phyloP scores from a whole-genome alignment of 2,888 invertebrate species.

The Brenthis hecate region DNA sequence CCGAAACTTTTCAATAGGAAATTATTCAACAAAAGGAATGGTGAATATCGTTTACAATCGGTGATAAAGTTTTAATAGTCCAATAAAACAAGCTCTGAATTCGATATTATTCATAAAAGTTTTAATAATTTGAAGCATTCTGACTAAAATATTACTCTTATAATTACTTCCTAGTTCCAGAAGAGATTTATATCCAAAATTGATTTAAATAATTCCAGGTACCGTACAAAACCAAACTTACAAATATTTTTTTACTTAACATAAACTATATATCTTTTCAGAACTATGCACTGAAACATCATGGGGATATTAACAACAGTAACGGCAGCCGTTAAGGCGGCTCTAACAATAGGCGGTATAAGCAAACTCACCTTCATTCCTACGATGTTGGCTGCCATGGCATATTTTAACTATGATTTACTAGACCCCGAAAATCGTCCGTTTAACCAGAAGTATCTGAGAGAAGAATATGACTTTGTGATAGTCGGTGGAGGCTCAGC shows the following conservation, averaged over 20 bases:
- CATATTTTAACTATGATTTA: conserved; percentile 92
- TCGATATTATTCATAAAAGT: too few species aligned
- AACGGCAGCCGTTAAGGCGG: conserved; percentile 86
- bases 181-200: too few species aligned
- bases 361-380: conserved; percentile 89
- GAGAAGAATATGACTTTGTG: conserved; percentile 90
- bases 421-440: conserved; percentile 93
- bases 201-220: too few species aligned
- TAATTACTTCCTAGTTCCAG: too few species aligned
- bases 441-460: conserved; percentile 84
- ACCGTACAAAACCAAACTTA: too few species aligned
- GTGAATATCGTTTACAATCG: too few species aligned
- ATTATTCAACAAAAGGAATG: too few species aligned
- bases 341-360: conserved; percentile 86
- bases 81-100: too few species aligned
- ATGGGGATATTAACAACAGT: conserved; percentile 78
- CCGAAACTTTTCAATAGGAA: too few species aligned
- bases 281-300: conserved; percentile 45
- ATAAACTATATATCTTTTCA: conserved; percentile 23
- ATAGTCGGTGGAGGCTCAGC: conserved; percentile 93
- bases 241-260: background rate
- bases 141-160: too few species aligned
- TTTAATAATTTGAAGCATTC: too few species aligned
- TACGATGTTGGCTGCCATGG: conserved; percentile 87
- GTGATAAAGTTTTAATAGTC: too few species aligned